These are phyloP conservation scores for Urophycis tenuis DNA, from an alignment of 2,797 vertebrate species.

Conservation along the genomic window DNA sequence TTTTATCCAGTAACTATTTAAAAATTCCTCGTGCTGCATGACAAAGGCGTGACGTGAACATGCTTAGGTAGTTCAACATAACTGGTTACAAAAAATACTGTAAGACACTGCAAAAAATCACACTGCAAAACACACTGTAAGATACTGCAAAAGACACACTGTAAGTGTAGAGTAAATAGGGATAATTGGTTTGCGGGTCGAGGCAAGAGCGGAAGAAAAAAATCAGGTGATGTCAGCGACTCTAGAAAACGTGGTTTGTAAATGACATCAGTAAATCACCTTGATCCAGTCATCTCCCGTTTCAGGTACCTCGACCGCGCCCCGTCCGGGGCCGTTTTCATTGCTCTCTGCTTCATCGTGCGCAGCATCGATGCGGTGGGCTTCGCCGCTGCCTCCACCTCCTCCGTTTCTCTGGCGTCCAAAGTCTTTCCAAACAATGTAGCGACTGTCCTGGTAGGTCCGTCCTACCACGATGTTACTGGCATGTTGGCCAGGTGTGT, in stretches of 20 bases:
- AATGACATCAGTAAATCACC: too few relatives aligned
- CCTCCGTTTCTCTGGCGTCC: constrained; percentile 82
- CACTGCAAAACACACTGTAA: too few relatives aligned
- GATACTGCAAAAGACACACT: too few relatives aligned
- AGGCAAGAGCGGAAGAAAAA: too few relatives aligned
- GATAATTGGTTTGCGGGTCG: neutral
- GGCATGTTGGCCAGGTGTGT: constrained; percentile 1
- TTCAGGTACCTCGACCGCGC: constrained; percentile 78
- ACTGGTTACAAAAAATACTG: too few relatives aligned
- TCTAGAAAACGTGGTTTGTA: too few relatives aligned
- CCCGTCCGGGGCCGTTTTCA: constrained; percentile 73
- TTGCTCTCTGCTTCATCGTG: constrained; percentile 83
- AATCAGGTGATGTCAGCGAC: too few relatives aligned
- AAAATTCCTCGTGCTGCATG: neutral
- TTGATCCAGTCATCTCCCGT: too few relatives aligned
- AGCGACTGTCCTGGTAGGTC: constrained; percentile 89
- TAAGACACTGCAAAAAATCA: too few relatives aligned
- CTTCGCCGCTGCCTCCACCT: constrained; percentile 81
- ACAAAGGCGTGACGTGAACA: too few relatives aligned
- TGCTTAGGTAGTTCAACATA: too few relatives aligned
- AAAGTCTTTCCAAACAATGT: constrained; percentile 88
- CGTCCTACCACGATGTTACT: constrained; percentile 21
- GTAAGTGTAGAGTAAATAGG: neutral
- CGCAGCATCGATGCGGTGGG: constrained; percentile 82
- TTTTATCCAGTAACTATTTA: constrained; percentile 25